Evolutionary conservation across 2,797 vertebrate species (phyloP), one percentile per base, ranked within the genome.

Genomic region (Takifugu ocellatus): DNA sequence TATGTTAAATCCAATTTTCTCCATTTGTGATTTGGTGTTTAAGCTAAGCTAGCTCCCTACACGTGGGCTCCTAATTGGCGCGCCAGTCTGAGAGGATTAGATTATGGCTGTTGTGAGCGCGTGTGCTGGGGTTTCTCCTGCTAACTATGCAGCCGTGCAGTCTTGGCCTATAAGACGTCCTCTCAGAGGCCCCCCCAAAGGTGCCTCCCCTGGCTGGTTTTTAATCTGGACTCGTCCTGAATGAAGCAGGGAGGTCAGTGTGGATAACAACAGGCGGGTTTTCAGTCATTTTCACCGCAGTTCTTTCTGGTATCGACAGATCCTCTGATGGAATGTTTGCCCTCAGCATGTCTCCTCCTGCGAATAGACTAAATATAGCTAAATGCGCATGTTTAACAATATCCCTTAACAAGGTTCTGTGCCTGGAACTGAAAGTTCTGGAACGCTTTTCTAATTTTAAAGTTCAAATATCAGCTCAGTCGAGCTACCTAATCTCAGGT

Each of bases 251-350:
- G 21, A 21, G 21, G 27, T 29, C 27, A 29, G 27, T 7, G 5
- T 6, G 27, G 7, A 33, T 10, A 33, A 10, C 31, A 33, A 33
- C 31, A 10, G 8, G 31, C 55, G 59, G 58, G 70, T 75, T 86
- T 83, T 90, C 82, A 81, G 71, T 77, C 72, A 51, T 56, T 76
- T 87, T 85, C 82, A 77, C 77, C 16, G 47, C 50, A 49, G 55
- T 61, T 68, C 51, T 49, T 83, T 63, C 17, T 24, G 60, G 16
- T 67, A 66, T 60, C 45, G 56, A 71, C 58, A 52, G 49, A 31
- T 48, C 31, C 15, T 47, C 54, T 78, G 84, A 83, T 53, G 73
- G 79, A 61, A 54, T 69, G 36, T 67, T 39, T 39, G 62, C 70
- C 43, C 49, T 54, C 17, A 51, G 14, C 25, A 25, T 3, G 12